Evolutionary conservation across 2,113 vertebrate species (phyloP).

Genomic region (Eleginops maclovinus): DNA sequence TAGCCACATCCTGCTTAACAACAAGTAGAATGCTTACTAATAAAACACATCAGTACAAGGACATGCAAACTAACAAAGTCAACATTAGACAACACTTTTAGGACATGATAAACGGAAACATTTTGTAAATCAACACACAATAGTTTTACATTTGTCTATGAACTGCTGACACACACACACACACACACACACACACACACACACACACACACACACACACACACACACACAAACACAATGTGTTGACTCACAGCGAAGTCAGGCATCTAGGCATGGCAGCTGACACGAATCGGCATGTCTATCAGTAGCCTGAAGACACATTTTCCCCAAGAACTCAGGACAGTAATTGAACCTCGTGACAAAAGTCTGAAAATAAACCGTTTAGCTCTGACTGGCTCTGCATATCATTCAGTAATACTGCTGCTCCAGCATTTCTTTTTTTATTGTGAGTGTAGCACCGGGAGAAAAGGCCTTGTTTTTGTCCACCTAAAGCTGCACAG

Average conservation of each 20-base stretch:
- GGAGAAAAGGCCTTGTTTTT: constrained; percentile 53
- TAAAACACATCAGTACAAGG: too few species aligned
- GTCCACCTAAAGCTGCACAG: constrained; percentile 49
- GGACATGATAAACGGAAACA: not conserved
- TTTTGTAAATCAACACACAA: not conserved
- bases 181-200: not conserved
- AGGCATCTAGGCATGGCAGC: constrained; percentile 25
- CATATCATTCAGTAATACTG: constrained; percentile 31
- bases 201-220: not conserved
- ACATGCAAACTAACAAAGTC: not conserved
- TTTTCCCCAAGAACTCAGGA: constrained; percentile 51
- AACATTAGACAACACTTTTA: not conserved
- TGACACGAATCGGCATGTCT: constrained; percentile 57
- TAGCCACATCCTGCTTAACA: constrained; percentile 4
- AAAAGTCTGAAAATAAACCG: constrained; percentile 63
- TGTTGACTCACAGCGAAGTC: constrained; percentile 58
- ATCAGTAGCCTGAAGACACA: constrained; percentile 56
- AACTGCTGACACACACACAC: not conserved
- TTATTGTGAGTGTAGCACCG: constrained; percentile 35
- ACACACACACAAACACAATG: not conserved
- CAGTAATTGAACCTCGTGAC: constrained; percentile 59
- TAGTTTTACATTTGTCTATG: not conserved
- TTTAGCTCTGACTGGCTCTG: constrained; percentile 20
- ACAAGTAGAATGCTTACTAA: not conserved
- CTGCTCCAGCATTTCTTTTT: constrained; percentile 36